Percentiles rank a stretch among this genome's conserved stretches.
Conservation (phyloP, 2,888 invertebrate genomes). For the Oscheius sp. region DNA sequence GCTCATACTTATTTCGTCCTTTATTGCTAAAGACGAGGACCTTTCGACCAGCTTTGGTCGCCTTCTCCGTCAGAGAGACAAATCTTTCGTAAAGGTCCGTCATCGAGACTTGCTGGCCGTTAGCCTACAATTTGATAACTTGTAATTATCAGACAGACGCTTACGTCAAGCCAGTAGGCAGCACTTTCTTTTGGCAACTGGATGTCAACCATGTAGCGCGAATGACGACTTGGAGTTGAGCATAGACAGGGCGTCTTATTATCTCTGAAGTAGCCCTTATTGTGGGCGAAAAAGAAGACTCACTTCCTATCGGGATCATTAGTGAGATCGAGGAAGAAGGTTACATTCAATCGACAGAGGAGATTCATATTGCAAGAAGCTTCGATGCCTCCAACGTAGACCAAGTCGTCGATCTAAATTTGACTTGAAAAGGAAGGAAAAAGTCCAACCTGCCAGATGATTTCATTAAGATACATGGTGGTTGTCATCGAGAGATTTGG, state of each 20-base stretch:
- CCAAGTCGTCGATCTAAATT: slow-evolving; percentile 58
- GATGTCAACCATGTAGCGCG: slow-evolving; percentile 58
- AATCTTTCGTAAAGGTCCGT: slow-evolving; percentile 47
- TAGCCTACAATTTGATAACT: not conserved
- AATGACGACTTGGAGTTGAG: slow-evolving; percentile 53
- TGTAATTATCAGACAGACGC: not conserved
- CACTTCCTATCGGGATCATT: slow-evolving; percentile 42
- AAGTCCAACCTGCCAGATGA: slow-evolving; percentile 19
- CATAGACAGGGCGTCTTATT: slow-evolving; percentile 60
- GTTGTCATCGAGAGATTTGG: slow-evolving; percentile 20
- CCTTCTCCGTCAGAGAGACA: slow-evolving; percentile 55
- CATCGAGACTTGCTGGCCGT: slow-evolving; percentile 26
- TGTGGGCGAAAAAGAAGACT: not conserved
- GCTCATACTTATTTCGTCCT: slow-evolving; percentile 55
- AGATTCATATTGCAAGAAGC: slow-evolving; percentile 72
- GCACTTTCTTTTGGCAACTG: slow-evolving; percentile 49
- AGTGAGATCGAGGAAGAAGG: slow-evolving; percentile 72
- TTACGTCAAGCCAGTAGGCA: slow-evolving; percentile 38
- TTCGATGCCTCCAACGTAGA: slow-evolving; percentile 72
- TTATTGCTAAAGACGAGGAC: slow-evolving; percentile 64
- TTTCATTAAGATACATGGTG: slow-evolving; percentile 25
- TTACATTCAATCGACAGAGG: slow-evolving; percentile 72
- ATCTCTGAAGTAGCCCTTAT: not conserved
- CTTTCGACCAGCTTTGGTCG: slow-evolving; percentile 42
- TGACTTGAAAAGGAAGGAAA: not conserved